phyloP scores from a whole-genome alignment of 2,797 vertebrate species.

The Alcedo atthis region DNA sequence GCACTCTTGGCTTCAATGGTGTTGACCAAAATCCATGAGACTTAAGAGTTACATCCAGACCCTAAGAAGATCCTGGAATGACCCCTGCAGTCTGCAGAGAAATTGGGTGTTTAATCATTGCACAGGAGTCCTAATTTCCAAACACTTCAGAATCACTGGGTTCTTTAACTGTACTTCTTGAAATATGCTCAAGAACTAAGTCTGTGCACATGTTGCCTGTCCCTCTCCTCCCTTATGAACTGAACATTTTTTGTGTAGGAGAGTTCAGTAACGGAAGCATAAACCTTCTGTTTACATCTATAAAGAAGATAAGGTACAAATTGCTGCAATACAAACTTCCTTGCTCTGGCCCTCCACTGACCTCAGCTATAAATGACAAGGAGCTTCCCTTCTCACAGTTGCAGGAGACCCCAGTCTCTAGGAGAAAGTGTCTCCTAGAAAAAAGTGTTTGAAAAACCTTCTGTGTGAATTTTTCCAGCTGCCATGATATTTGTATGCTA shows the following conservation, averaged over 20 bases:
- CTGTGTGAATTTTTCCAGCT: slow-evolving; percentile 13
- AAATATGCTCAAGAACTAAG: not conserved
- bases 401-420: slow-evolving; percentile 4
- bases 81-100: not conserved
- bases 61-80: slow-evolving; percentile 27
- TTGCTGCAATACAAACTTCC: slow-evolving; percentile 69
- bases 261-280: slow-evolving; percentile 23
- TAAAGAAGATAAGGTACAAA: slow-evolving; percentile 73
- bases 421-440: slow-evolving; percentile 41
- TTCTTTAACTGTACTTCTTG: not conserved
- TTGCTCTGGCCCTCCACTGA: slow-evolving; percentile 61
- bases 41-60: not conserved
- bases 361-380: slow-evolving; percentile 49
- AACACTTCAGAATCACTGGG: not conserved
- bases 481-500: fast-evolving
- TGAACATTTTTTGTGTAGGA: slow-evolving; percentile 7
- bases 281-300: slow-evolving; percentile 68
- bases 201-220: not conserved
- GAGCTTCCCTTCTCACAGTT: slow-evolving; percentile 43
- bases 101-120: not conserved
- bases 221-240: not conserved
- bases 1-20: not conserved
- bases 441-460: slow-evolving; percentile 20
- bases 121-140: not conserved
- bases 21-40: not conserved